phyloP scores from a whole-genome alignment of 2,888 invertebrate genomes.

The Melanotus villosus region DNA sequence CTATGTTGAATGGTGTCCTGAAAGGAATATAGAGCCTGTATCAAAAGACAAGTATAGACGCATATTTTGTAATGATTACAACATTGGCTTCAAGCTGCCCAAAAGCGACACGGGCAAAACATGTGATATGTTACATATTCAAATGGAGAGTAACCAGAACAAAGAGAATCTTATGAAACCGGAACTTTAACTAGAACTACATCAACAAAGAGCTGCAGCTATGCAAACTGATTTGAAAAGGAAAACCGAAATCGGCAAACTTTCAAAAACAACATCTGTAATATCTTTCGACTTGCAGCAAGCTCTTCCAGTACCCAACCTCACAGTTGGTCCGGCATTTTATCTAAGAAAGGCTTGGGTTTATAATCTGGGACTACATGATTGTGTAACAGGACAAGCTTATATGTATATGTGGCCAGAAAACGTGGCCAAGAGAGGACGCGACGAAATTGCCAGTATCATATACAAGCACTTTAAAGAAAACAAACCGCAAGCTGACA shows the following conservation, averaged over 20 bases:
- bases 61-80: slow-evolving; percentile 39
- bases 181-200: slow-evolving; percentile 11
- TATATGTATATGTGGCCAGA: slow-evolving; percentile 50
- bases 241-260: slow-evolving; percentile 29
- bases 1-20: slow-evolving; percentile 12
- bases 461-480: slow-evolving; percentile 5
- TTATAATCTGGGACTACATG: slow-evolving; percentile 52
- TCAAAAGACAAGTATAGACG: neutral
- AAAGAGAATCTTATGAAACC: no score
- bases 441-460: slow-evolving; percentile 46
- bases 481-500: no score
- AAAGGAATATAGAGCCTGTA: neutral
- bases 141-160: no score
- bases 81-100: slow-evolving; percentile 49
- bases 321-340: slow-evolving; percentile 49
- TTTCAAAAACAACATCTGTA: neutral
- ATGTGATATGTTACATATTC: neutral
- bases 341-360: slow-evolving; percentile 50
- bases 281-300: slow-evolving; percentile 51
- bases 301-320: slow-evolving; percentile 47
- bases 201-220: slow-evolving; percentile 39
- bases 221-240: slow-evolving; percentile 37
- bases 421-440: slow-evolving; percentile 46
- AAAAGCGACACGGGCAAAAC: slow-evolving; percentile 49
- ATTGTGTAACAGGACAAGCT: slow-evolving; percentile 44